A percentile compares a stretch with the other conserved stretches of the same genome.
These are phyloP conservation scores for Apodemus agrarius DNA, from an alignment of 2,797 vertebrate genomes.

Conservation along the genomic window DNA sequence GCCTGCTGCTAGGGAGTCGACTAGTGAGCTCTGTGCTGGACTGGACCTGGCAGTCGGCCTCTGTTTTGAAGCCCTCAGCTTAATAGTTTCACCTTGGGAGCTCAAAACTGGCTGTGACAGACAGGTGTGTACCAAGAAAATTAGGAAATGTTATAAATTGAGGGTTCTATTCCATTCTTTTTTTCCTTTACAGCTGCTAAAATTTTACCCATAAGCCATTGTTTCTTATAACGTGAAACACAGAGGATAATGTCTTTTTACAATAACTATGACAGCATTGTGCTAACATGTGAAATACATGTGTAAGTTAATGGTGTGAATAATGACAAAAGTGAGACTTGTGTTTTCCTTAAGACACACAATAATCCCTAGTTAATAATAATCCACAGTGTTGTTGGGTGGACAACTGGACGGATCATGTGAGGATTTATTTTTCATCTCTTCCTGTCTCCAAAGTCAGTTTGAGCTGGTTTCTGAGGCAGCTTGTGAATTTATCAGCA, in stretches of 20 bases:
- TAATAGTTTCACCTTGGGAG: background rate
- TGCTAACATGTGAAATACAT: conserved; percentile 35
- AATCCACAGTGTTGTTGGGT: background rate
- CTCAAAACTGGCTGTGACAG: background rate
- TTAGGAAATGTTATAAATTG: background rate
- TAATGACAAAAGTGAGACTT: fast-evolving
- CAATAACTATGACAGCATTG: background rate
- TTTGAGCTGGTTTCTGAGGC: background rate
- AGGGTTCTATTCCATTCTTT: background rate
- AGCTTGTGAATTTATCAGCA: background rate
- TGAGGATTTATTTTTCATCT: too few relatives aligned
- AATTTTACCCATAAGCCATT: background rate
- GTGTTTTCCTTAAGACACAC: background rate
- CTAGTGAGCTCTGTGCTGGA: background rate
- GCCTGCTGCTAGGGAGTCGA: background rate
- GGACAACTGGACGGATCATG: background rate
- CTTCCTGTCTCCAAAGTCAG: background rate
- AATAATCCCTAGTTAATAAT: background rate
- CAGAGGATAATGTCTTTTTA: background rate
- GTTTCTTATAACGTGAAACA: background rate
- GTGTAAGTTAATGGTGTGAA: background rate
- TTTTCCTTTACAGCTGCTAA: background rate
- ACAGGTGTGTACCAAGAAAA: background rate
- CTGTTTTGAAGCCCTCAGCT: background rate
- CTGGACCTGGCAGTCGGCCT: background rate